Percentiles rank a stretch among this genome's conserved stretches.
Evolutionary conservation across 2,797 vertebrate species (phyloP).

Genomic region (Oryzias dopingdopingensis): DNA sequence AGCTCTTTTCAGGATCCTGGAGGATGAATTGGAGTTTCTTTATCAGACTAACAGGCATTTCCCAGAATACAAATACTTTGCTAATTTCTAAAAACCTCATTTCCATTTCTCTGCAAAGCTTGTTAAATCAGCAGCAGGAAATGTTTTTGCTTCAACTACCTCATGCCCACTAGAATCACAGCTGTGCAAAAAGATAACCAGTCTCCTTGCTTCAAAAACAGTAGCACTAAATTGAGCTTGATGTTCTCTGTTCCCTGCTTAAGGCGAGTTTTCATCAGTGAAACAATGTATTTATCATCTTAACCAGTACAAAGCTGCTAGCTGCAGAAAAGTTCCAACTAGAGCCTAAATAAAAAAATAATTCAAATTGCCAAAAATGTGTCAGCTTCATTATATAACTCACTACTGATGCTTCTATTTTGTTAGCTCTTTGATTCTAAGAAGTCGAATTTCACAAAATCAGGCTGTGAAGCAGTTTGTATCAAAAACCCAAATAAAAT

Average conservation of each 20-base stretch:
- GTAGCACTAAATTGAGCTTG: conserved; percentile 10
- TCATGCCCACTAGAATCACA: conserved; percentile 1
- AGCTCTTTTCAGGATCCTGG: too few relatives aligned
- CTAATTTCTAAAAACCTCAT: neutral
- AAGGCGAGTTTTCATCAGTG: too few relatives aligned
- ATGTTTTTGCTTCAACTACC: neutral
- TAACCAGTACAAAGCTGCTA: too few relatives aligned
- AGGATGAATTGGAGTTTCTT: neutral
- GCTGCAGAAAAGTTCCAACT: neutral
- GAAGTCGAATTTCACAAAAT: neutral
- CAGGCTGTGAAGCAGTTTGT: too few relatives aligned
- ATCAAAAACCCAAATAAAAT: too few relatives aligned
- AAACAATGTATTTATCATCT: too few relatives aligned
- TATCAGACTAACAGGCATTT: neutral
- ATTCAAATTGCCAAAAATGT: neutral
- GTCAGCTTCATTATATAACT: conserved; percentile 26
- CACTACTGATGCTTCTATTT: conserved; percentile 27
- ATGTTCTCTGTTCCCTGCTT: conserved; percentile 4
- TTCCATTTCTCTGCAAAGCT: neutral
- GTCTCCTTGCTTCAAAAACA: conserved; percentile 1
- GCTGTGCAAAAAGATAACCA: conserved; percentile 7
- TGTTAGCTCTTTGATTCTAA: conserved; percentile 3
- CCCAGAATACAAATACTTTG: neutral
- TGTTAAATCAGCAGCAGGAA: neutral
- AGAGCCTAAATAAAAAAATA: conserved; percentile 18